Base-by-base conservation (phyloP, 2,888 invertebrate genomes). In the Stratiomys singularior region DNA sequence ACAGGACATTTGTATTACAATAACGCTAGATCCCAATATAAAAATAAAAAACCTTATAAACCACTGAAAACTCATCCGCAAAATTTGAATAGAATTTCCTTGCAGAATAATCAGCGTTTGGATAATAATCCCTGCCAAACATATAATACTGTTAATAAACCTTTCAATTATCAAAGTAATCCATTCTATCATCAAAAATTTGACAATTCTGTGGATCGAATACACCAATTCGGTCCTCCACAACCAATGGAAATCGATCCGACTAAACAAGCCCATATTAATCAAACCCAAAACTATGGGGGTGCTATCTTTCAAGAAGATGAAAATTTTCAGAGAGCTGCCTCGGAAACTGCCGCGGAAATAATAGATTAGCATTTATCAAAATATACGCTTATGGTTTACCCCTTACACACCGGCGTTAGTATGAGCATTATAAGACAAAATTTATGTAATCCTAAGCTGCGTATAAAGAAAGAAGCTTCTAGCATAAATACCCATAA, bases 171-270 rank as follows among this genome's bases (percentile, higher is more conserved):
- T n/a, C n/a, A n/a, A n/a, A 37, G 37, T 37, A 37, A 37, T 37
- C 37, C 37, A 5, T 37, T 5, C 23, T 63, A 13, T n/a, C 7
- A 63, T 27, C 63, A 63, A 15, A 63, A 63, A 25, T 25, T 15
- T 5, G n/a, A 23, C 15, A 60, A 21, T 23, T 63, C 63, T 5
- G 27, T 25, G 27, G 3, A 63, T 4, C 28, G 28, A 7, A 27
- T 63, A 9, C 25, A 27, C 13, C 1, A 27, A 27, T 63, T 27
- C 27, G 63, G 63, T 18, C 30, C 60, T 5, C 76, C 60, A 4
- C n/a, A 76, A 76, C 76, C 76, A 4, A 76, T 76, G 76, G 76
- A 76, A n/a, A 25, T 72, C 18, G 47, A 72, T 52, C 15, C 21
- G 13, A 30, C 44, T 11, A 44, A 21, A 13, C 67, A 67, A 44